Conservation (phyloP, 2,797 vertebrate genomes). For the Lepus oiostolus region DNA sequence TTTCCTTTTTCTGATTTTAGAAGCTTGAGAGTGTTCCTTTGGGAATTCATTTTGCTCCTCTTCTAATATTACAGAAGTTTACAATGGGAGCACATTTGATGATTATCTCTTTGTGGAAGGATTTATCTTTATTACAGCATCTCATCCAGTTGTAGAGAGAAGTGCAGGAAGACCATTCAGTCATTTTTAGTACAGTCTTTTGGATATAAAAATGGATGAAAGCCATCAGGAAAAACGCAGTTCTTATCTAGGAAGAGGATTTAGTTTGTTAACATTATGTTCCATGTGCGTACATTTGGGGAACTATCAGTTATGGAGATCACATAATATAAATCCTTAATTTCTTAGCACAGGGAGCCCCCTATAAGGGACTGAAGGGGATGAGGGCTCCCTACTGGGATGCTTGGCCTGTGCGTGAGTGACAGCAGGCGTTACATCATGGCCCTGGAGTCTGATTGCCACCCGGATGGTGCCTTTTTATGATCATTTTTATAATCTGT, state of each 20-base stretch:
- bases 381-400: slow-evolving; percentile 48
- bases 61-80: not conserved
- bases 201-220: slow-evolving; percentile 18
- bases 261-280: slow-evolving; percentile 44
- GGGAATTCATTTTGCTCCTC: slow-evolving; percentile 43
- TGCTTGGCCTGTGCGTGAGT: not conserved
- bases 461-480: slow-evolving; percentile 58
- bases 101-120: slow-evolving; percentile 26
- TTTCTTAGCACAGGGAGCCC: not conserved
- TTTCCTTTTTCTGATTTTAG: not conserved
- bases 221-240: not conserved
- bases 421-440: not conserved
- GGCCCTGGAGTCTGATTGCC: slow-evolving; percentile 50
- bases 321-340: slow-evolving; percentile 68
- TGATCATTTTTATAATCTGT: slow-evolving; percentile 72
- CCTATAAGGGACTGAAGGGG: slow-evolving; percentile 29
- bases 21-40: slow-evolving; percentile 23
- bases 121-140: not conserved
- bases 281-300: slow-evolving; percentile 46
- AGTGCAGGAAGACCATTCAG: not conserved
- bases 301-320: slow-evolving; percentile 62
- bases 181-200: slow-evolving; percentile 9
- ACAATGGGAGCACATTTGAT: not conserved
- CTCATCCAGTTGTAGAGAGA: not conserved
- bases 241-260: slow-evolving; percentile 52